Conservation (phyloP, 2,888 invertebrate species). For the Epinotia nisella region DNA sequence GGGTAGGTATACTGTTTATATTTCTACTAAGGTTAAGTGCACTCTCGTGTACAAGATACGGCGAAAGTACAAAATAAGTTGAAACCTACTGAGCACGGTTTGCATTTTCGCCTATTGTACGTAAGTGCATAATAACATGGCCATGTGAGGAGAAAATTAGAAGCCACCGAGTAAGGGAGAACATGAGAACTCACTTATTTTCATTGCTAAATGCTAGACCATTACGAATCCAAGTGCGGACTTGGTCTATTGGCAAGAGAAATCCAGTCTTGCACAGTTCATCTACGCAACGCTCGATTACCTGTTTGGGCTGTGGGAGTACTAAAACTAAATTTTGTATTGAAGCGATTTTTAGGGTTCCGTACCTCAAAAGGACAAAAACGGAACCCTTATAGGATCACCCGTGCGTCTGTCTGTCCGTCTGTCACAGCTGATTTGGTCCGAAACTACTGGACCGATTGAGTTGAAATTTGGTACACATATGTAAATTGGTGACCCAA, state of each 20-base stretch:
- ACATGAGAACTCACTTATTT: slow-evolving; percentile 41
- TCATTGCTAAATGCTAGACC: slow-evolving; percentile 15
- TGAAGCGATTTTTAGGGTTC: too few species aligned
- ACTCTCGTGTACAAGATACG: slow-evolving; percentile 39
- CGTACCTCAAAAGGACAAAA: too few species aligned
- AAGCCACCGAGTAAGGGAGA: slow-evolving; percentile 25
- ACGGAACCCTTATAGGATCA: too few species aligned
- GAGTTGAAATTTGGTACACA: too few species aligned
- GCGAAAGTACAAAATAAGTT: slow-evolving; percentile 43
- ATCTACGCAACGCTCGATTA: slow-evolving; percentile 1
- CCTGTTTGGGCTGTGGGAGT: neutral
- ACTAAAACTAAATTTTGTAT: neutral
- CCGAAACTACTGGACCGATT: too few species aligned
- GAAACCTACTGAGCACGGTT: slow-evolving; percentile 38
- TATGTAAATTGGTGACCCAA: too few species aligned
- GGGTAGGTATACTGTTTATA: slow-evolving; percentile 18
- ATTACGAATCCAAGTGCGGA: neutral
- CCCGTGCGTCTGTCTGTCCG: too few species aligned
- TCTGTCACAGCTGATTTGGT: too few species aligned
- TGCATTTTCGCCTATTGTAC: slow-evolving; percentile 39
- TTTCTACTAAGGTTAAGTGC: slow-evolving; percentile 24
- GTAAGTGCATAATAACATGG: slow-evolving; percentile 37
- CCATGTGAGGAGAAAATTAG: slow-evolving; percentile 41
- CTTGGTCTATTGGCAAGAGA: neutral
- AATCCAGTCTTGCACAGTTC: neutral